Percentiles rank a stretch among this genome's conserved stretches.
Evolutionary conservation across 2,113 vertebrate species (phyloP).

Genomic region (Naja naja): DNA sequence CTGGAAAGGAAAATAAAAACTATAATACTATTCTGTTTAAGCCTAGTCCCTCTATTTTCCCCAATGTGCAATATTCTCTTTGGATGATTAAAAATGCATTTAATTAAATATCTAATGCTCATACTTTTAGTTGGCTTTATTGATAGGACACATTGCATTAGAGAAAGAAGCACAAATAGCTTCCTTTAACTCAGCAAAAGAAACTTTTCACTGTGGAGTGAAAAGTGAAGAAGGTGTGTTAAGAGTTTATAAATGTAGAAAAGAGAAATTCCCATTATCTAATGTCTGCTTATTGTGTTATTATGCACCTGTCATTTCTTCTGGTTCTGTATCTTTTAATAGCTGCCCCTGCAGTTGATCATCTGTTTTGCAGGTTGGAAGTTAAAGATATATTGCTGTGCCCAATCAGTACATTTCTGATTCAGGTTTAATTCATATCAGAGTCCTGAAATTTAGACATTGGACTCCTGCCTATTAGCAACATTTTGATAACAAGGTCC

Average conservation of each 20-base stretch:
- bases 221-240: not conserved
- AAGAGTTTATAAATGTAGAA: slow-evolving; percentile 17
- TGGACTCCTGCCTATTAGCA: not conserved
- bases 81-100: not conserved
- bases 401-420: not conserved
- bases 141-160: slow-evolving; percentile 17
- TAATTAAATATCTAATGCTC: not conserved
- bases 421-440: not conserved
- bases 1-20: not conserved
- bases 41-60: not conserved
- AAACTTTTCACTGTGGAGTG: not conserved
- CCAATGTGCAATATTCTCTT: not conserved
- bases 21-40: not conserved
- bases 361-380: not conserved
- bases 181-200: slow-evolving; percentile 1
- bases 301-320: not conserved
- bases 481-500: not conserved
- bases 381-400: not conserved
- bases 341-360: not conserved
- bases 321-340: not conserved
- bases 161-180: slow-evolving; percentile 34
- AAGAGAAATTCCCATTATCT: not conserved
- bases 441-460: not conserved
- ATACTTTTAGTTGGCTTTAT: not conserved
- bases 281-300: not conserved